These are phyloP conservation scores for Sturnira hondurensis DNA, from an alignment of 2,113 vertebrate genomes.

Conservation along the genomic window DNA sequence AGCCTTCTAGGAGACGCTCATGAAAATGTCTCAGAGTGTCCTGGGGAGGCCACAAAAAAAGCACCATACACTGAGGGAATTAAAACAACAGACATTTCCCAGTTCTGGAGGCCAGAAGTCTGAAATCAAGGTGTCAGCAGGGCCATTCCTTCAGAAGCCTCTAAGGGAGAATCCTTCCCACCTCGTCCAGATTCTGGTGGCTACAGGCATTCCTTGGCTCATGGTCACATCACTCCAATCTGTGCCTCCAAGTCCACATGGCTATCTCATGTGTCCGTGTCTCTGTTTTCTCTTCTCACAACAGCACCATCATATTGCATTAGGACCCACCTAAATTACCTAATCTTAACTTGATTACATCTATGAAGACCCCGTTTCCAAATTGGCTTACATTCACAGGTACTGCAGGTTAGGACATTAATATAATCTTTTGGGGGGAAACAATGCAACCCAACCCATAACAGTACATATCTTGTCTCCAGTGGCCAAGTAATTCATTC, in stretches of 20 bases:
- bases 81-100: neutral
- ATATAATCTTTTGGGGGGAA: neutral
- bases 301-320: neutral
- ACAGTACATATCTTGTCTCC: neutral
- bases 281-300: neutral
- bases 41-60: neutral
- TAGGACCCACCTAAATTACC: neutral
- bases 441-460: neutral
- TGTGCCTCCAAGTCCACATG: neutral
- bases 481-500: neutral
- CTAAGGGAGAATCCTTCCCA: neutral
- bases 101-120: neutral
- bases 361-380: neutral
- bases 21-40: neutral
- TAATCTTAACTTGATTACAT: neutral
- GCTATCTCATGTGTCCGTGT: neutral
- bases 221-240: neutral
- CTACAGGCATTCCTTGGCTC: neutral
- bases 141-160: neutral
- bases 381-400: neutral
- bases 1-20: neutral
- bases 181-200: neutral
- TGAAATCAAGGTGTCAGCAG: neutral
- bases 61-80: neutral
- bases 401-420: neutral